Conservation (phyloP, 2,888 invertebrate species). For the Cantharis nigra region DNA sequence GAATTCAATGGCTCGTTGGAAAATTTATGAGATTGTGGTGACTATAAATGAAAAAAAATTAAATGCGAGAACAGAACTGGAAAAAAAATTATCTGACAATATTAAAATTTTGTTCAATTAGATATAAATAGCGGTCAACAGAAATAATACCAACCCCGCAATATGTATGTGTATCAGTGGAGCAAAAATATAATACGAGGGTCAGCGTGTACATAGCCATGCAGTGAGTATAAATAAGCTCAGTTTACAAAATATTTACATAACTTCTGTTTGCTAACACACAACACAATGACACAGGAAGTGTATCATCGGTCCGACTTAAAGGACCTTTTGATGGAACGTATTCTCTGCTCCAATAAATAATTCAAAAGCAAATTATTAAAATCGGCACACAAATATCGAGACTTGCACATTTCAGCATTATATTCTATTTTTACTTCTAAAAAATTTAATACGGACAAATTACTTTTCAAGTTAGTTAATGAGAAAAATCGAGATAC, state of each 20-base stretch:
- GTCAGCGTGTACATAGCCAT: background rate
- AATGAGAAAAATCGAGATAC: background rate
- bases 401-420: background rate
- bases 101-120: background rate
- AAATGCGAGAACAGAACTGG: background rate
- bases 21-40: conserved; percentile 36
- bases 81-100: background rate
- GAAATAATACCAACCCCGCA: background rate
- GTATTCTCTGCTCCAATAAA: background rate
- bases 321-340: background rate
- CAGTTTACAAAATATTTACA: conserved; percentile 1
- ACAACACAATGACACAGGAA: background rate
- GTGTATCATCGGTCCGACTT: background rate
- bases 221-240: conserved; percentile 1
- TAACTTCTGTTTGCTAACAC: background rate
- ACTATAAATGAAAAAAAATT: conserved; percentile 33
- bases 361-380: background rate
- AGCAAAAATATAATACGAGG: background rate
- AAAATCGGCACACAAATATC: background rate
- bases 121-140: background rate
- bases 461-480: background rate
- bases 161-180: background rate
- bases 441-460: background rate
- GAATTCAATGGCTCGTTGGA: conserved; percentile 34
- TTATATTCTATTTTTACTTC: background rate